Percentiles rank a stretch among this genome's conserved stretches.
These are phyloP conservation scores for Papilio protenor DNA, from an alignment of 2,888 invertebrate species.

Conservation along the genomic window DNA sequence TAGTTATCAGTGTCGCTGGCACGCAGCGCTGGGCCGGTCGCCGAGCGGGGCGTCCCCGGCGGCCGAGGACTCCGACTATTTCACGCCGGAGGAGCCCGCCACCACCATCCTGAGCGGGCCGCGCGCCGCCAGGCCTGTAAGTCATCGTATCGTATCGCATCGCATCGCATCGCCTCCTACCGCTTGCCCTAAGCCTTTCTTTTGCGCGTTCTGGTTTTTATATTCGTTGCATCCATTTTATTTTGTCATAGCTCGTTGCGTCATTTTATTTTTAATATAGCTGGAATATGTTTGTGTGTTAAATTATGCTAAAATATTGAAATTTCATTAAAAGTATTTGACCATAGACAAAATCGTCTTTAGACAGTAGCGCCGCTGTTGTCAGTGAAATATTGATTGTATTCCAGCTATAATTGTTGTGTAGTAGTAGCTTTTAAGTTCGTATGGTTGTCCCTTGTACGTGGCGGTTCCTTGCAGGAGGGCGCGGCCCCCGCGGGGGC, in stretches of 20 bases:
- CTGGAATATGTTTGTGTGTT: slow-evolving; percentile 14
- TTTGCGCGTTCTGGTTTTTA: slow-evolving; percentile 29
- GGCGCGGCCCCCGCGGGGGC: slow-evolving; percentile 61
- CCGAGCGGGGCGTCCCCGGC: slow-evolving; percentile 72
- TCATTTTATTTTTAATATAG: slow-evolving; percentile 13
- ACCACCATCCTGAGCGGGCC: slow-evolving; percentile 87
- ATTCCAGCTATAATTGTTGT: slow-evolving; percentile 20
- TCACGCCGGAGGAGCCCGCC: slow-evolving; percentile 90
- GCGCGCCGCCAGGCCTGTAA: slow-evolving; percentile 71
- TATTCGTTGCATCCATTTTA: slow-evolving; percentile 40
- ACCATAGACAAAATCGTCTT: slow-evolving; percentile 3
- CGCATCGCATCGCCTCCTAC: slow-evolving; percentile 17
- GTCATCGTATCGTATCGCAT: slow-evolving; percentile 50
- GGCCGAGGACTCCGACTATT: slow-evolving; percentile 91
- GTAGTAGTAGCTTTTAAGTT: slow-evolving; percentile 17
- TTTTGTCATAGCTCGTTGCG: slow-evolving; percentile 18
- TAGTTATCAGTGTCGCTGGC: slow-evolving; percentile 38
- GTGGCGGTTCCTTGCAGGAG: slow-evolving; percentile 61
- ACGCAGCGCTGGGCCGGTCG: slow-evolving; percentile 54
- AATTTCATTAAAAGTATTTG: not conserved
- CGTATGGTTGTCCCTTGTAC: slow-evolving; percentile 12
- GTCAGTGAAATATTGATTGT: not conserved
- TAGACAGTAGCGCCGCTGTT: not conserved
- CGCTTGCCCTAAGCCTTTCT: slow-evolving; percentile 27
- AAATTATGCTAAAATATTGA: not conserved